These are phyloP conservation scores for Seriola quinqueradiata DNA, from an alignment of 2,113 vertebrate species.

Conservation along the genomic window DNA sequence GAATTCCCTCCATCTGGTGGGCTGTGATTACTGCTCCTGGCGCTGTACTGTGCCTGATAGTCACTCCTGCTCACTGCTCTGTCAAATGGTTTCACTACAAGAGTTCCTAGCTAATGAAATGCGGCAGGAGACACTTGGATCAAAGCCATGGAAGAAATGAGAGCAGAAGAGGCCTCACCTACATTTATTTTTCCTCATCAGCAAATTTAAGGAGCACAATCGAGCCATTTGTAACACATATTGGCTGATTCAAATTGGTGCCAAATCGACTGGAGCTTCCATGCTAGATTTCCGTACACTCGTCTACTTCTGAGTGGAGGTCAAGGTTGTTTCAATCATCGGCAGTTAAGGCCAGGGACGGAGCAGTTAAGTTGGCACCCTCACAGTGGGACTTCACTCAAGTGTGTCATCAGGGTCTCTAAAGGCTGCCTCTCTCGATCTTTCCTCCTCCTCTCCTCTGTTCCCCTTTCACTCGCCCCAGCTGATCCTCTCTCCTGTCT, in stretches of 20 bases:
- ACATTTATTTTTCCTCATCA: background rate
- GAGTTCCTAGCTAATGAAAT: conserved; percentile 22
- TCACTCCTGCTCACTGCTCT: conserved; percentile 17
- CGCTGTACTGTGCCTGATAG: conserved; percentile 3
- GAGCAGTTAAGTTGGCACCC: conserved; percentile 17
- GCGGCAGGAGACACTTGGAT: conserved; percentile 26
- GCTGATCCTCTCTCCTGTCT: conserved; percentile 35
- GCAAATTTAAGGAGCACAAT: conserved; percentile 5
- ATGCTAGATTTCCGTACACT: background rate
- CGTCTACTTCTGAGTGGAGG: background rate
- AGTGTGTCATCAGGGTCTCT: conserved; percentile 26
- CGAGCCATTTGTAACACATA: background rate
- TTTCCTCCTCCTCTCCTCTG: conserved; percentile 1
- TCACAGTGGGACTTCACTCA: conserved; percentile 14
- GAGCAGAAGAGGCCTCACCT: background rate
- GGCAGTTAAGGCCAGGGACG: background rate
- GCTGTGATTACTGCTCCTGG: conserved; percentile 44
- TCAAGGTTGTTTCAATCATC: conserved; percentile 30
- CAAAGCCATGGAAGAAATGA: conserved; percentile 11
- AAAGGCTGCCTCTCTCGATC: conserved; percentile 1
- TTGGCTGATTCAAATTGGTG: background rate
- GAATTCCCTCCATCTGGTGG: conserved; percentile 55
- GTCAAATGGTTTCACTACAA: conserved; percentile 12
- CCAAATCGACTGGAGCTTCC: background rate
- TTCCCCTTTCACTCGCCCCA: conserved; percentile 22